Evolutionary conservation across 1,140 invertebrate genomes (phyloP).

Genomic region (Laupala kohalensis): DNA sequence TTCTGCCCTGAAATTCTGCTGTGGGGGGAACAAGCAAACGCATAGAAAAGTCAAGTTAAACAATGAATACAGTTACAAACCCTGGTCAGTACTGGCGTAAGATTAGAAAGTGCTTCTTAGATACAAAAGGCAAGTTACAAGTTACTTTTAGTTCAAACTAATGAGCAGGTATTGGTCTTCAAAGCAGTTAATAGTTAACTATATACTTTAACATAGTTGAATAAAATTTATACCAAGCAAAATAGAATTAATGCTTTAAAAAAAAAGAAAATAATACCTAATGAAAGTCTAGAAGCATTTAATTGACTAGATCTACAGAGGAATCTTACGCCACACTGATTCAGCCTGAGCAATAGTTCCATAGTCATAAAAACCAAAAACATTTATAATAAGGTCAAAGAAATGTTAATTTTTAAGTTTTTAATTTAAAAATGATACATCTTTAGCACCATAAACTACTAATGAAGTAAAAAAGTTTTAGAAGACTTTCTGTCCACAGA

Average conservation of each 20-base stretch:
- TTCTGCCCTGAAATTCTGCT: conserved; percentile 11
- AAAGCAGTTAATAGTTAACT: too few relatives aligned
- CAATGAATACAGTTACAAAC: neutral
- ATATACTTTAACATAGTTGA: too few relatives aligned
- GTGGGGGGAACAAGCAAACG: conserved; percentile 12
- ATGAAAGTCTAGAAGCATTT: neutral
- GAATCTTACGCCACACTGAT: neutral
- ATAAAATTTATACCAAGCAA: too few relatives aligned
- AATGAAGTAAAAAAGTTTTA: neutral
- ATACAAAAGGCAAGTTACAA: neutral
- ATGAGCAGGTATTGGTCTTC: neutral
- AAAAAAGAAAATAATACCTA: too few relatives aligned
- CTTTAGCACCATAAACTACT: neutral
- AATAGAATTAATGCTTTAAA: too few relatives aligned
- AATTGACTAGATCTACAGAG: neutral
- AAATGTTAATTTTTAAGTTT: neutral
- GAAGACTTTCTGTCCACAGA: neutral
- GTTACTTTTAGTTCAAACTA: neutral
- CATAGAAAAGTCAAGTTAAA: conserved; percentile 6
- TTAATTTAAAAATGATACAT: neutral
- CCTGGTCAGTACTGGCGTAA: neutral
- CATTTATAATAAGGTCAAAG: neutral
- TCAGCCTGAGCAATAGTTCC: neutral
- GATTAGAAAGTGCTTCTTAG: conserved; percentile 3
- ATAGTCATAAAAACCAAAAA: neutral